Evolutionary conservation across 2,113 vertebrate genomes (phyloP), one percentile per base, ranked within the genome.

Genomic region (Vulpes vulpes): DNA sequence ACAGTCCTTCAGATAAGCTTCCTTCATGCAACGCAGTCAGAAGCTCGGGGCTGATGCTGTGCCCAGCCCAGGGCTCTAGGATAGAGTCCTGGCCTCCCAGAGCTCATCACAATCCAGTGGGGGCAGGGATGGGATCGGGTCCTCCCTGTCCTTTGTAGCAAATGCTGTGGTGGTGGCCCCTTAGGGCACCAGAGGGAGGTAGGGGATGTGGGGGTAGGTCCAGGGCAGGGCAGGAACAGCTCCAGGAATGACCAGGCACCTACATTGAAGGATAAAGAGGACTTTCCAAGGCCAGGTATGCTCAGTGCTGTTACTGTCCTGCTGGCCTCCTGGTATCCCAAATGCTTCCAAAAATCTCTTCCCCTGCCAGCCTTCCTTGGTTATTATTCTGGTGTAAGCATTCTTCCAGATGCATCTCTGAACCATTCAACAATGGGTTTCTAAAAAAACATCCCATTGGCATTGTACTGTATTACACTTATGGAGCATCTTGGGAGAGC

Each of bases 401-500:
- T 85, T 74, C 30, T n/a, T 62, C 59, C 43, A 32, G 91, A 62
- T 5, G 43, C 91, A 76, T 64, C 43, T 49, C 62, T 88, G 43
- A 43, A 35, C 43, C 64, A 0, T 11, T 57, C 43, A 43, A 43
- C 43, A 43, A 43, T 73, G 74, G n/a, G 49, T 73, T 95, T 95
- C 79, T 35, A 7, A 30, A 73, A 65, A 27, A 25, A 8, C 2
- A 30, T 51, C 19, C 43, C 19, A 9, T 23, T 67, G 89, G 25
- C 11, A 35, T 35, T 2, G 27, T 1, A 35, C 30, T 2, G 27
- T 1, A 0, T 69, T 25, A 2, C 19, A 1, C 6, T n/a, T 65
- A 3, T 2, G 35, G 89, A 71, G 74, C 32, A 0, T 16, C 20
- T 30, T 6, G 7, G 60, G 74, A 69, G 51, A 62, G 67, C 1